A percentile compares a stretch with the other conserved stretches of the same genome.
Conservation (phyloP, 1,140 invertebrate species). For the Pentalonia nigronervosa region DNA sequence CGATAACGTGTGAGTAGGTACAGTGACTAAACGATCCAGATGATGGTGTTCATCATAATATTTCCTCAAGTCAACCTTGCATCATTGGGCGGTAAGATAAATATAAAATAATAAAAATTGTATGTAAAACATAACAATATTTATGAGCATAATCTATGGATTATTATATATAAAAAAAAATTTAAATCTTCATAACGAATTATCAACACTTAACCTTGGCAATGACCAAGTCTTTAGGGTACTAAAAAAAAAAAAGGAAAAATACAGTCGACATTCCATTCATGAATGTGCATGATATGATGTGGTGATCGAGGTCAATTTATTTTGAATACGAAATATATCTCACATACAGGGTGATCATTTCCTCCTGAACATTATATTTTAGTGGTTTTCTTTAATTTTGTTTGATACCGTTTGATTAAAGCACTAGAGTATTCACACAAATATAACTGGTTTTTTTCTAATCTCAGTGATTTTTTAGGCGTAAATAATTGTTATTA, state of each 20-base stretch:
- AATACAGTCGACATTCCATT: constrained; percentile 23
- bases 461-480: too few relatives aligned
- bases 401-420: not conserved
- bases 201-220: constrained; percentile 44
- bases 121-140: constrained; percentile 37
- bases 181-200: constrained; percentile 36
- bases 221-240: constrained; percentile 53
- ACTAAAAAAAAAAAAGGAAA: constrained; percentile 14
- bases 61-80: not conserved
- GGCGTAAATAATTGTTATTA: not conserved
- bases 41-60: not conserved
- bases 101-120: not conserved
- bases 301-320: constrained; percentile 43
- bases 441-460: too few relatives aligned
- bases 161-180: constrained; percentile 14
- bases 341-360: not conserved
- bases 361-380: not conserved
- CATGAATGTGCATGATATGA: constrained; percentile 35
- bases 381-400: not conserved
- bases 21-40: constrained; percentile 4
- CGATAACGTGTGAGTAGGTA: not conserved
- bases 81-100: not conserved
- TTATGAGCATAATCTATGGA: constrained; percentile 5
- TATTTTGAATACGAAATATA: constrained; percentile 37
- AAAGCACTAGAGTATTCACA: too few relatives aligned